Evolutionary conservation across 2,113 vertebrate genomes (phyloP).

Genomic region (Lonchura striata): DNA sequence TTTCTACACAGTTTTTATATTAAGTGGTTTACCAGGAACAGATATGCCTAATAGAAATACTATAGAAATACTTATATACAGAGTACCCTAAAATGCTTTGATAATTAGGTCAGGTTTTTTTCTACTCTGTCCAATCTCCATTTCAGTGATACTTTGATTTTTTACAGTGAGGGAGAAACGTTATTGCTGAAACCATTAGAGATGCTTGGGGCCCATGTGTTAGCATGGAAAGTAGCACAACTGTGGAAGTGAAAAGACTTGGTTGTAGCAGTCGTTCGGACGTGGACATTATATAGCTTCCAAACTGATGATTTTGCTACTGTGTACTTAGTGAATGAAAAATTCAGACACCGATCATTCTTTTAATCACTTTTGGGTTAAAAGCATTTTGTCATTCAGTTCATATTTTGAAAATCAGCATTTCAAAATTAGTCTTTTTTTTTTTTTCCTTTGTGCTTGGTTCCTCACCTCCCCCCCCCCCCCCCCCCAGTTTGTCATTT

Average conservation of each 20-base stretch:
- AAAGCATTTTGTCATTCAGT: not conserved
- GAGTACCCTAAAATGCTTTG: not conserved
- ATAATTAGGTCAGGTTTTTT: not conserved
- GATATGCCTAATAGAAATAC: not conserved
- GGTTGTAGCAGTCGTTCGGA: not conserved
- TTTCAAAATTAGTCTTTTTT: not conserved
- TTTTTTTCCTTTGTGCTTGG: not conserved
- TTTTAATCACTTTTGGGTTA: not conserved
- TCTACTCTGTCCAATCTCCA: not conserved
- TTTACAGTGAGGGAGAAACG: not conserved
- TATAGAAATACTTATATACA: not conserved
- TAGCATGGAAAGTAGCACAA: accelerated
- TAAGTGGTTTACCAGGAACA: not conserved
- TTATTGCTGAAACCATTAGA: not conserved
- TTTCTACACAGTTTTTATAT: not conserved
- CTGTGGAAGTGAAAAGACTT: not conserved
- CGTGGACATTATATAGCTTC: not conserved
- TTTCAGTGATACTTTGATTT: not conserved
- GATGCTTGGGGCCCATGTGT: not conserved
- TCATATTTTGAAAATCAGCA: not conserved
- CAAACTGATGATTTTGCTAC: not conserved
- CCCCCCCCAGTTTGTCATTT: accelerated
- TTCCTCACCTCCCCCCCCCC: accelerated
- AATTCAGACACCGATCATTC: not conserved
- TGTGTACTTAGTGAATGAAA: not conserved